A percentile compares a stretch with the other conserved stretches of the same genome.
These are phyloP conservation scores for Oenanthe oenanthe DNA, from an alignment of 2,113 vertebrate species.

Conservation along the genomic window DNA sequence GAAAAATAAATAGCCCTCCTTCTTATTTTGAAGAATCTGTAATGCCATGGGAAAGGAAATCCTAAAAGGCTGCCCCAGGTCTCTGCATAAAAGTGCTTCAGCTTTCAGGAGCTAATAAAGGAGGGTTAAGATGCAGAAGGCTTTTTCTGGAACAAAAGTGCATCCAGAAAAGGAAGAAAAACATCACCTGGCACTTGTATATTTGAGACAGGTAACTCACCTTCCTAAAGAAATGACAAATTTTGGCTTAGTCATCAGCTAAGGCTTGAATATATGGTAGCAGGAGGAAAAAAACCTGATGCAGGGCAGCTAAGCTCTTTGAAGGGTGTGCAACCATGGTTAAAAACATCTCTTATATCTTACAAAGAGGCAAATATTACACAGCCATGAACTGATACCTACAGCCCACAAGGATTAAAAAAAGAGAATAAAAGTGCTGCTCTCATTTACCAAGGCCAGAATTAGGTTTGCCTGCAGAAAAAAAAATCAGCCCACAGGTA, in stretches of 20 bases:
- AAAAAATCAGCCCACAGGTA: not conserved
- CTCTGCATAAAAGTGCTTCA: not conserved
- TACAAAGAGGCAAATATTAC: not conserved
- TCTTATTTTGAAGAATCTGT: not conserved
- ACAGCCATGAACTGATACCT: not conserved
- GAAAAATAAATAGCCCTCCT: not conserved
- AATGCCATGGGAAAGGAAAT: not conserved
- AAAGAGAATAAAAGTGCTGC: not conserved
- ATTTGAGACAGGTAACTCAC: not conserved
- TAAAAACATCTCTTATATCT: not conserved
- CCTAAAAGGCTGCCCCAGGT: not conserved
- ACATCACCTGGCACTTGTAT: not conserved
- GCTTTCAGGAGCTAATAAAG: not conserved
- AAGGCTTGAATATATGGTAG: not conserved
- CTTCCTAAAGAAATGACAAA: not conserved
- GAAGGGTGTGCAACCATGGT: not conserved
- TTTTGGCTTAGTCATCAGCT: not conserved
- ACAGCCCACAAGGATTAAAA: not conserved
- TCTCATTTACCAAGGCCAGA: not conserved
- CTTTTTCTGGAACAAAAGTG: not conserved
- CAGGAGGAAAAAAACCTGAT: not conserved
- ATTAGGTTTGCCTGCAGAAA: not conserved
- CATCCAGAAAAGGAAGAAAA: not conserved
- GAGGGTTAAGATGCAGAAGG: not conserved
- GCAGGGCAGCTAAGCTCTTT: not conserved